Evolutionary conservation across 1,140 invertebrate genomes (phyloP).

Genomic region (Artemia franciscana): DNA sequence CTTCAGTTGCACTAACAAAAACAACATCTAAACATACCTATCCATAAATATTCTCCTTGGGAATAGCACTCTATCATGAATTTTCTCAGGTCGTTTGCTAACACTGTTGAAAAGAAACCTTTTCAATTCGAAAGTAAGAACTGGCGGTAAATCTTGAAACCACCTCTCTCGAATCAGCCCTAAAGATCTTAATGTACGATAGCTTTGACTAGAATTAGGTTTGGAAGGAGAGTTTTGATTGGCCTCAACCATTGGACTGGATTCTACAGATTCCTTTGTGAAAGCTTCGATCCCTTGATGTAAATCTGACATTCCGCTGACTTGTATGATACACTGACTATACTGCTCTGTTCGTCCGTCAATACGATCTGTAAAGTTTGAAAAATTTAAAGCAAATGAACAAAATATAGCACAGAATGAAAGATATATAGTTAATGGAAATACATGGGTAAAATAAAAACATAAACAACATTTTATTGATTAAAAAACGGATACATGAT

Average conservation of each 20-base stretch:
- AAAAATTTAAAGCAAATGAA: no score
- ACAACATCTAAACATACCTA: slow-evolving; percentile 12
- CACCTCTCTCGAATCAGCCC: slow-evolving; percentile 13
- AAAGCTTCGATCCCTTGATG: neutral
- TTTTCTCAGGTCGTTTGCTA: slow-evolving; percentile 22
- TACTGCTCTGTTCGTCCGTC: slow-evolving; percentile 20
- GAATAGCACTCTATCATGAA: slow-evolving; percentile 24
- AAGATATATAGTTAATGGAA: no score
- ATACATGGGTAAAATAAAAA: no score
- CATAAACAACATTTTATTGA: no score
- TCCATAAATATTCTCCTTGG: slow-evolving; percentile 23
- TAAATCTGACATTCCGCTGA: slow-evolving; percentile 15
- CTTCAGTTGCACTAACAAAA: no score
- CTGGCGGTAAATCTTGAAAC: slow-evolving; percentile 24
- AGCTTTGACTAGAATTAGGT: neutral
- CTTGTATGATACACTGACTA: slow-evolving; percentile 24
- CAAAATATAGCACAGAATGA: no score
- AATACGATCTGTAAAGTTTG: no score
- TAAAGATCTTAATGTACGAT: neutral
- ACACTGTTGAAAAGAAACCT: slow-evolving; percentile 24
- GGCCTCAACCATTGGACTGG: neutral
- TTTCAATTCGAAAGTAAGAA: slow-evolving; percentile 24
- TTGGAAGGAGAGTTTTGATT: neutral
- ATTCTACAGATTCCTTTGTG: neutral
- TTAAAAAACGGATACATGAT: no score